These are phyloP conservation scores for Mormyrus proboscirostris DNA, from an alignment of 2,797 vertebrate species.

Conservation along the genomic window DNA sequence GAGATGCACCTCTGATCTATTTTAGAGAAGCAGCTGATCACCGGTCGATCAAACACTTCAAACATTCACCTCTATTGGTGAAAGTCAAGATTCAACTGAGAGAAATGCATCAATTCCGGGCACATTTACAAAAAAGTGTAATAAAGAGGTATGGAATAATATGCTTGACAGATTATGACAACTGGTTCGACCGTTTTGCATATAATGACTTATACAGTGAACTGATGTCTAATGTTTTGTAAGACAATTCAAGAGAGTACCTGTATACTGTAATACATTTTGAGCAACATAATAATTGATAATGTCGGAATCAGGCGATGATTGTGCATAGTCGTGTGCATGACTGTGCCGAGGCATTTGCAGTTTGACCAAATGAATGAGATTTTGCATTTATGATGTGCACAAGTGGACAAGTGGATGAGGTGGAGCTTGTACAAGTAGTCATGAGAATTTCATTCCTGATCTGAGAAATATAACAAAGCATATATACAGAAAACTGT, in stretches of 20 bases:
- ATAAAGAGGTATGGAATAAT: not conserved
- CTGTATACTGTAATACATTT: not conserved
- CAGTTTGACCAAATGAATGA: not conserved
- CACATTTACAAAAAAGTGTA: not conserved
- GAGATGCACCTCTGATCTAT: not conserved
- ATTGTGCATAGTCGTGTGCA: not conserved
- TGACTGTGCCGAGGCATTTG: not conserved
- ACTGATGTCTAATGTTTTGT: too few species aligned
- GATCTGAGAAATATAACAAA: not conserved
- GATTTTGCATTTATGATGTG: not conserved
- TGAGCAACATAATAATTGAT: not conserved
- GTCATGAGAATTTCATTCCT: not conserved
- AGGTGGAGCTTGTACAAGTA: not conserved
- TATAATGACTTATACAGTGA: not conserved
- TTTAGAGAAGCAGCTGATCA: not conserved
- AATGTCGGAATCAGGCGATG: not conserved
- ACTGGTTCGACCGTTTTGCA: not conserved
- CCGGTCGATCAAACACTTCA: not conserved
- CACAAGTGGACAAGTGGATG: not conserved
- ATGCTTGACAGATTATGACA: not conserved
- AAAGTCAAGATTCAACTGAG: not conserved
- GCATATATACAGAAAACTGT: not conserved
- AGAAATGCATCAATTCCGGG: too few species aligned
- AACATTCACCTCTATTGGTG: not conserved
- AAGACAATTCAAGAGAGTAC: too few species aligned